Conservation (phyloP, 2,888 invertebrate species). For the Sinhomidia bicolor region DNA sequence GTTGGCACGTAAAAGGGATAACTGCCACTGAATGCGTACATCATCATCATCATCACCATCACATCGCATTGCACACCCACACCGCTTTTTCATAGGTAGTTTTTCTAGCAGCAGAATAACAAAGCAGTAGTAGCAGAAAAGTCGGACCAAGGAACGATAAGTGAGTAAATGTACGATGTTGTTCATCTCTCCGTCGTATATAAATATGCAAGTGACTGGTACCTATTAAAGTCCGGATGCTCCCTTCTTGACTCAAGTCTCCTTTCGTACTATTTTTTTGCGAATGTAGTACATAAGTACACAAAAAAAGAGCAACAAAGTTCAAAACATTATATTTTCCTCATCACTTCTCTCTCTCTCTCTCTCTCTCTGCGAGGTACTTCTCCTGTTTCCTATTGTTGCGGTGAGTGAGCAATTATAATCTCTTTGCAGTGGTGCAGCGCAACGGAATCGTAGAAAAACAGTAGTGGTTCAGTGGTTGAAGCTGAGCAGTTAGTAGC, state of each 20-base stretch:
- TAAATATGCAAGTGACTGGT: neutral
- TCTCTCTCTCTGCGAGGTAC: too few relatives aligned
- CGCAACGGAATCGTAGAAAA: constrained; percentile 40
- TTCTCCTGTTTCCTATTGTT: neutral
- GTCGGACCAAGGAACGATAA: neutral
- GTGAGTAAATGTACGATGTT: neutral
- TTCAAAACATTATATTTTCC: neutral
- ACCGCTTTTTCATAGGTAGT: neutral
- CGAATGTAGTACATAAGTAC: neutral
- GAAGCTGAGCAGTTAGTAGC: constrained; percentile 29
- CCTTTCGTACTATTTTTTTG: neutral
- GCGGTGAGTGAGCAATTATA: constrained; percentile 44
- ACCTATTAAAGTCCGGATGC: constrained; percentile 39
- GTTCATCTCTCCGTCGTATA: neutral
- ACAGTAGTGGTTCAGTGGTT: neutral
- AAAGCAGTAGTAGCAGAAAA: neutral
- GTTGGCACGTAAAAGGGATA: neutral
- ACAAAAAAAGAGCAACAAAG: neutral
- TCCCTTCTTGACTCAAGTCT: constrained; percentile 23
- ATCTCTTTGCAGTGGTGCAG: constrained; percentile 24
- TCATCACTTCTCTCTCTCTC: too few relatives aligned
- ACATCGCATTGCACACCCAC: neutral
- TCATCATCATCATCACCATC: too few relatives aligned
- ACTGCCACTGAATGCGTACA: constrained; percentile 13
- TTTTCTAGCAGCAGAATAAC: neutral